Base-by-base conservation (phyloP, 2,888 invertebrate species). In the Colletes collaris region DNA sequence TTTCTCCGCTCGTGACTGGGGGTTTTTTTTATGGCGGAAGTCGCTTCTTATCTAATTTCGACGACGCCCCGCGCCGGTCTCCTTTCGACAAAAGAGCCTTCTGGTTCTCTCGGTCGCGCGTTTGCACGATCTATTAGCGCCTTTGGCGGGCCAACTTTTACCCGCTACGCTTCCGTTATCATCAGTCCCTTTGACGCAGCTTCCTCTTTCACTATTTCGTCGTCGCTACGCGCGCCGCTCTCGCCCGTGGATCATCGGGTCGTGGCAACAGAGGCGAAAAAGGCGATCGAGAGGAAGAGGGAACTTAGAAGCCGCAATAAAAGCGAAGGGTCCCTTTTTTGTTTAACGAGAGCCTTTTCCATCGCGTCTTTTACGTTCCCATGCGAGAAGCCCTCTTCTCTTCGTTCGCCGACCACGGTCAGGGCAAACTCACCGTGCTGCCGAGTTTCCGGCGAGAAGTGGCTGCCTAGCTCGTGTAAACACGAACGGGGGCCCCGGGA, bases 391-490 rank as follows among this genome's bases (percentile, higher is more conserved):
- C 52, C 77, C 69, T 68, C 70, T 55, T 52, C 44, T 70, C 55
- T 53, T 44, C 16, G 7, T 50, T 8, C 50, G 27, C 27, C 0
- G 8, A 53, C 40, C 35, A 11, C 44, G 65, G 27, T 27, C 79
- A 72, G 70, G 68, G 76, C 67, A 73, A 79, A 80, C 69, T 40
- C 74, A 44, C 73, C 56, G 53, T 65, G 82, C 70, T 76, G 82
- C 75, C 81, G 78, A 79, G 84, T 86, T 88, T 88, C 86, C 86
- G 85, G 88, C 82, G 82, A 79, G 86, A 88, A 85, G 82, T 55
- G 71, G 81, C 44, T 46, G 44, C 83, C 81, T 62, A 74, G 77
- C 81, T 68, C 84, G 87, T 86, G 87, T 81, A 88, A 88, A 88
- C 87, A 87, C 77, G 86, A 81, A 70, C 71, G 79, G 56, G 70